Evolutionary conservation across 2,797 vertebrate species (phyloP), one percentile per base, ranked within the genome.

Genomic region (Phrynocephalus forsythii): DNA sequence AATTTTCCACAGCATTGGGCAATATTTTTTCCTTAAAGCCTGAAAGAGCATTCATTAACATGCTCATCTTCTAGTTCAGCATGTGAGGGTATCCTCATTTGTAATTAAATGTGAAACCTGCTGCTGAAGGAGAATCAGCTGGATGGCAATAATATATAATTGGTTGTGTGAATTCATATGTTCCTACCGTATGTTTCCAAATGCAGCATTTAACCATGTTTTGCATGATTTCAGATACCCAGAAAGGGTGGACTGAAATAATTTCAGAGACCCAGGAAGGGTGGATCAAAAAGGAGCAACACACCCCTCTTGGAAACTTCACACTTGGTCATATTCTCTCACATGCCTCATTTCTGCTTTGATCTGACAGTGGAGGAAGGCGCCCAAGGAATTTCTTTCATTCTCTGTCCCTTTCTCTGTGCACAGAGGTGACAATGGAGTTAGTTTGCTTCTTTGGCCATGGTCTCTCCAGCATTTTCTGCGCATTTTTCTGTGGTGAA

Each of bases 1-100:
- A 95, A 95, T 95, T 95, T 95, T 95, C 95, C 95, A 95, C 94
- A 91, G 93, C 94, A 91, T 87, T 95, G 95, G 95, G 90, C 94
- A 95, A 92, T 95, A 94, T 91, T 76, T 92, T 94, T 90, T 91
- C 86, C 93, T 94, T 95, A 94, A 92, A 94, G 93, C 91, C 92
- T 92, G 83, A 90, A 90, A 94, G 93, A 95, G 93, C 90, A 87
- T 91, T 90, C 91, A 91, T 95, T 93, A 95, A 85, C 93, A 92
- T 89, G 88, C n/a, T 88, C 83, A 93, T 82, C 90, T 87, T 93
- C 79, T 88, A 67, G 72, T 89, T 93, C 88, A 67, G 84, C 69
- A 87, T 90, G 78, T 48, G 89, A 89, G 79, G 90, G 67, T 76
- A 90, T 92, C 86, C 92, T 93, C 92, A 93, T 95, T 94, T 95